Evolutionary conservation across 2,113 vertebrate genomes (phyloP).

Genomic region (Argyrosomus japonicus): DNA sequence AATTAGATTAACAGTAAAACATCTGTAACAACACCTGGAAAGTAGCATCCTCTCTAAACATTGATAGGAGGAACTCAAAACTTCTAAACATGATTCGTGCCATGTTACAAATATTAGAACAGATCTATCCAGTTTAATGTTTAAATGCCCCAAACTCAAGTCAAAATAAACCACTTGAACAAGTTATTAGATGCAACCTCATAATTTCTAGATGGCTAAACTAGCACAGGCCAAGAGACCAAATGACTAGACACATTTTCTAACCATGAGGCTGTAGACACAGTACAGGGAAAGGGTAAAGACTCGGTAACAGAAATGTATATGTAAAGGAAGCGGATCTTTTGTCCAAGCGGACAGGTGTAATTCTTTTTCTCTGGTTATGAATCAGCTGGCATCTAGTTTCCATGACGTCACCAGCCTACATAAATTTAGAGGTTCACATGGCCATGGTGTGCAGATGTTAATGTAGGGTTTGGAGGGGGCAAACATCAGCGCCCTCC

Average conservation of each 20-base stretch:
- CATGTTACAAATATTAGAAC: background rate
- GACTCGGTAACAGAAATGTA: constrained; percentile 12
- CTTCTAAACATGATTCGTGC: background rate
- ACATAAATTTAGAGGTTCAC: constrained; percentile 46
- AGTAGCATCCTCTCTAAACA: background rate
- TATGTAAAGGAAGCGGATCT: constrained; percentile 38
- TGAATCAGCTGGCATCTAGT: constrained; percentile 16
- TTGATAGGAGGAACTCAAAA: background rate
- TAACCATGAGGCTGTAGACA: constrained; percentile 35
- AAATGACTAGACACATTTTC: constrained; percentile 14
- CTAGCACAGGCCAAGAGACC: background rate
- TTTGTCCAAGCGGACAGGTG: constrained; percentile 26
- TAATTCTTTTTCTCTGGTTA: constrained; percentile 4
- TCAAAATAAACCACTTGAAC: background rate
- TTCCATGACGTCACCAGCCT: constrained; percentile 43
- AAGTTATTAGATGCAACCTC: background rate
- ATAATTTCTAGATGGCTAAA: constrained; percentile 3
- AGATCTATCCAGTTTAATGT: background rate
- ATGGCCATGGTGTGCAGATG: constrained; percentile 24
- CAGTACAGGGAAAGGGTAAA: background rate
- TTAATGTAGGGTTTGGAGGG: constrained; percentile 28
- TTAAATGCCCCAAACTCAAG: background rate
- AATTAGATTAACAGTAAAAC: background rate
- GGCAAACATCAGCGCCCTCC: constrained; percentile 1
- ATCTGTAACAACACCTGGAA: background rate